phyloP scores from a whole-genome alignment of 2,888 invertebrate genomes.

The Plebejus anna region DNA sequence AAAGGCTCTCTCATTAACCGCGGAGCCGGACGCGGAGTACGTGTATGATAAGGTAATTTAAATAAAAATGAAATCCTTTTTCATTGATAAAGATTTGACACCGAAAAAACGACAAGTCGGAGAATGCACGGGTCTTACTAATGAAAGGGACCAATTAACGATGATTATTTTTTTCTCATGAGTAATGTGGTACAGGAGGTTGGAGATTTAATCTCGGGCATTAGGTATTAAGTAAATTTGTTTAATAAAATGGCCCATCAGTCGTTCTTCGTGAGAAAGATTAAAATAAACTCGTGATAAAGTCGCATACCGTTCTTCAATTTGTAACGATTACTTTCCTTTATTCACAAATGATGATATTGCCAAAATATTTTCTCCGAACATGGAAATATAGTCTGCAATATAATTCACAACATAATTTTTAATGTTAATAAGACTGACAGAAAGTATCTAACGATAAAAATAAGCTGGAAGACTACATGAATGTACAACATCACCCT shows the following conservation, averaged over 20 bases:
- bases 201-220: slow-evolving; percentile 34
- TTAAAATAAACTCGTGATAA: slow-evolving; percentile 26
- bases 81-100: slow-evolving; percentile 79
- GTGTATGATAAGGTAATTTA: slow-evolving; percentile 68
- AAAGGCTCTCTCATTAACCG: slow-evolving; percentile 46
- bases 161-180: slow-evolving; percentile 74
- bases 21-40: slow-evolving; percentile 54
- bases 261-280: slow-evolving; percentile 23
- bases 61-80: slow-evolving; percentile 77
- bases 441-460: no score
- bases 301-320: slow-evolving; percentile 2
- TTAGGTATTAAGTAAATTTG: slow-evolving; percentile 32
- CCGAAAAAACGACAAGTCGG: slow-evolving; percentile 66
- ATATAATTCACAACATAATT: background rate
- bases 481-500: slow-evolving; percentile 48
- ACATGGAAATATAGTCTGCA: background rate
- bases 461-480: no score
- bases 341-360: background rate
- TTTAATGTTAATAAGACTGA: background rate
- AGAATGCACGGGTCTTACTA: slow-evolving; percentile 74
- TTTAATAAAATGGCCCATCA: slow-evolving; percentile 29
- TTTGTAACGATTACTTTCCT: background rate
- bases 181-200: slow-evolving; percentile 60
- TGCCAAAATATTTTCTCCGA: background rate
- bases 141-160: slow-evolving; percentile 79